Conservation (phyloP, 1,140 invertebrate genomes). For the Drosophila orena region DNA sequence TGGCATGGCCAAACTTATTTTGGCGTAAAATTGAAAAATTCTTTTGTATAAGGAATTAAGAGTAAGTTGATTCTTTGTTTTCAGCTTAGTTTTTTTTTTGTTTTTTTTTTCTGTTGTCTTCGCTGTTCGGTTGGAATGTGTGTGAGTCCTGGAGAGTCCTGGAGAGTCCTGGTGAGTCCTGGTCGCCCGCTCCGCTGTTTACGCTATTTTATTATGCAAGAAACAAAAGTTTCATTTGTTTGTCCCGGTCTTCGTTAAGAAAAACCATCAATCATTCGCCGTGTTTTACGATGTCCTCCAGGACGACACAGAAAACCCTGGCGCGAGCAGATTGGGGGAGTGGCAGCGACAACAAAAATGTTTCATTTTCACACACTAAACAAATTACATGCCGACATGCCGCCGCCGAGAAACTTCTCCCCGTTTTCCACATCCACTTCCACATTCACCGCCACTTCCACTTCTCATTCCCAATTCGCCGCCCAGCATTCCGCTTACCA, state of each 20-base stretch:
- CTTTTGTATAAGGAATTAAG: constrained; percentile 80
- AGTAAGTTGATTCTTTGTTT: constrained; percentile 67
- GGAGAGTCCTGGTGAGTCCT: constrained; percentile 7
- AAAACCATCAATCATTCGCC: constrained; percentile 82
- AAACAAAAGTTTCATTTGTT: constrained; percentile 84
- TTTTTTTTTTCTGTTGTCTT: constrained; percentile 2
- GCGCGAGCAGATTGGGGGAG: background rate
- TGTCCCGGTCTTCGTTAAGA: constrained; percentile 72
- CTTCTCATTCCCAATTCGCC: background rate
- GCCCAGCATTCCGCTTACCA: constrained; percentile 27
- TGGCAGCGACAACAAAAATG: constrained; percentile 65
- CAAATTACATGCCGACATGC: constrained; percentile 70
- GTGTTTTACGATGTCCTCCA: constrained; percentile 75
- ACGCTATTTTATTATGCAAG: constrained; percentile 83
- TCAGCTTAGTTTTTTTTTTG: constrained; percentile 11
- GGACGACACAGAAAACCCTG: constrained; percentile 27
- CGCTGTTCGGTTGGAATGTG: constrained; percentile 14
- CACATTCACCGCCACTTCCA: too few relatives aligned
- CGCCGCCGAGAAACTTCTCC: background rate
- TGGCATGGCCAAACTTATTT: constrained; percentile 83
- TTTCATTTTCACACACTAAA: constrained; percentile 82
- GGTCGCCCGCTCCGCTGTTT: constrained; percentile 38
- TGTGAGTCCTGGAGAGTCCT: background rate
- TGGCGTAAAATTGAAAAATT: constrained; percentile 85
- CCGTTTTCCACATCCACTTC: background rate